Conservation (phyloP, 2,113 vertebrate genomes). For the Hydrochoerus hydrochaeris region DNA sequence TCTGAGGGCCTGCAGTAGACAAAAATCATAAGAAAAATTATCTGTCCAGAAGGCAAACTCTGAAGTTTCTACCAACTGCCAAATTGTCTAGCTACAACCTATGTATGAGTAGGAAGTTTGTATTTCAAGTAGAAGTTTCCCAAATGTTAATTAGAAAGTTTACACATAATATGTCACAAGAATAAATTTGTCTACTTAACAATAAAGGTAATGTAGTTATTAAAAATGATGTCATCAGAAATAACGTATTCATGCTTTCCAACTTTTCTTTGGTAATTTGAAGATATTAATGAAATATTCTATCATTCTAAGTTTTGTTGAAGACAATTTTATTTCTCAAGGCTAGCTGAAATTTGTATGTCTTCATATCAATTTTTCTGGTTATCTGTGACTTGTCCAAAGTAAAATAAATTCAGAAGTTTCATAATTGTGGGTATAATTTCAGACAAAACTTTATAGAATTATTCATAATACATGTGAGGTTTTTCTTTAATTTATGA, state of each 20-base stretch:
- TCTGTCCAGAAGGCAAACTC: neutral
- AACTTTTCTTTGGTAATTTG: neutral
- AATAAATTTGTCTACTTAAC: neutral
- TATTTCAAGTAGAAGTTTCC: slow-evolving; percentile 1
- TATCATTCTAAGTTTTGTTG: neutral
- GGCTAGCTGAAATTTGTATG: neutral
- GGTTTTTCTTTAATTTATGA: neutral
- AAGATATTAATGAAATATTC: neutral
- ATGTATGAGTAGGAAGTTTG: neutral
- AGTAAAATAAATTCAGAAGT: neutral
- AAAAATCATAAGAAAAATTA: neutral
- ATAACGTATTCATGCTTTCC: neutral
- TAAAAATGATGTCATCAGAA: neutral
- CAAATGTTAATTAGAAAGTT: slow-evolving; percentile 12
- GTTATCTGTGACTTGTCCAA: neutral
- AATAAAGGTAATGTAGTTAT: neutral
- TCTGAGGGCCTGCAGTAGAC: neutral
- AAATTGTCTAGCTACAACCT: neutral
- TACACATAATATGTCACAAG: neutral
- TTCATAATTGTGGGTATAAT: neutral
- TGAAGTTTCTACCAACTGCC: neutral
- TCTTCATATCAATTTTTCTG: slow-evolving; percentile 4
- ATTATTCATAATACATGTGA: neutral
- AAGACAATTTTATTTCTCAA: neutral
- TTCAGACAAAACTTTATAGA: neutral